Evolutionary conservation across 2,113 vertebrate species (phyloP).

Genomic region (Micromys minutus): DNA sequence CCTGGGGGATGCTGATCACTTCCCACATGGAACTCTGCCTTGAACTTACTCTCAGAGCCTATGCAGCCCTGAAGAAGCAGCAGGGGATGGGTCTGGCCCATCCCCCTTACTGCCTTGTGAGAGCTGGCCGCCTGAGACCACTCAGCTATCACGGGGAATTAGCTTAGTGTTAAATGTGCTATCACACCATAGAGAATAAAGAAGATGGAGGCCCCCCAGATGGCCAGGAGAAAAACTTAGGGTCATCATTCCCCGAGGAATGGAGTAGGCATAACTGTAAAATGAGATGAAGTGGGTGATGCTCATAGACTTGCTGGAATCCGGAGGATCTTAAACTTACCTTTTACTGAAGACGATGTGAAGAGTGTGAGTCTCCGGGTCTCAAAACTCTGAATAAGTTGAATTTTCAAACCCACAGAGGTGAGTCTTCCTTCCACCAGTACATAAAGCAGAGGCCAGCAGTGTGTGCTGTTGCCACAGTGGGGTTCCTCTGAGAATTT

Average conservation of each 20-base stretch:
- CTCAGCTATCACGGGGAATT: not conserved
- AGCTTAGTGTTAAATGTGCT: not conserved
- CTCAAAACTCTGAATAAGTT: conserved; percentile 12
- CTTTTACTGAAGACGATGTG: not conserved
- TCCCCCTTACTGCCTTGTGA: fast-evolving
- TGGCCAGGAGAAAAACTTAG: not conserved
- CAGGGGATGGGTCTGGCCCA: not conserved
- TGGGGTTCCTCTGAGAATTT: not conserved
- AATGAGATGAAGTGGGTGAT: not conserved
- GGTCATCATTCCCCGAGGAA: not conserved
- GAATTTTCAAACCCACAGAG: conserved; percentile 13
- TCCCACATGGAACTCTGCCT: not conserved
- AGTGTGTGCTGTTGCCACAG: not conserved
- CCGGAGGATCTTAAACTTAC: not conserved
- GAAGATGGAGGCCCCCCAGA: not conserved
- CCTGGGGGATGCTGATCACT: not conserved
- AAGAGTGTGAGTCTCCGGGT: not conserved
- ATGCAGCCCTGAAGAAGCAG: not conserved
- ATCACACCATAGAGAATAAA: not conserved
- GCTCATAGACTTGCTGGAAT: not conserved
- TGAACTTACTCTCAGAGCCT: conserved; percentile 12
- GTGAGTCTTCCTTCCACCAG: fast-evolving
- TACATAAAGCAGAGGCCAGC: not conserved
- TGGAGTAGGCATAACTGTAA: not conserved
- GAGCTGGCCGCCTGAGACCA: not conserved